Percentiles rank a stretch among this genome's conserved stretches.
These are phyloP conservation scores for Steinernema feltiae DNA, from an alignment of 1,140 invertebrate genomes.

Conservation along the genomic window DNA sequence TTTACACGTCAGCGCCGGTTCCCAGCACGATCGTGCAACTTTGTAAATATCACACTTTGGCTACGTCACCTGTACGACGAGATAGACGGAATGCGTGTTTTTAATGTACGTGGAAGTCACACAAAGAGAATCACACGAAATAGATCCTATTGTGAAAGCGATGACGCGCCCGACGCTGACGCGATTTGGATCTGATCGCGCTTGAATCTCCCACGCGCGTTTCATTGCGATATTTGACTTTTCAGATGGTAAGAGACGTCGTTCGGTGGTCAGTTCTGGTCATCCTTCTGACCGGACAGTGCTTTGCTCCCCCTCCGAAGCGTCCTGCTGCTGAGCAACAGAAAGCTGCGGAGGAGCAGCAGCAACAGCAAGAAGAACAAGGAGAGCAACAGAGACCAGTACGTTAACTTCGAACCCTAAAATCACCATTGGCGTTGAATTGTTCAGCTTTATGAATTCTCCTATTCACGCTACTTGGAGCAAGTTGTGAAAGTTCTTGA, in stretches of 20 bases:
- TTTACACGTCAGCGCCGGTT: neutral
- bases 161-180: neutral
- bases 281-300: neutral
- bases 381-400: slow-evolving; percentile 15
- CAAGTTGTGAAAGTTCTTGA: slow-evolving; percentile 55
- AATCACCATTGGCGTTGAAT: neutral
- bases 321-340: neutral
- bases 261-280: slow-evolving; percentile 1
- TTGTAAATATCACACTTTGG: slow-evolving; percentile 8
- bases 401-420: neutral
- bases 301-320: neutral
- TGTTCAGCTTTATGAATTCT: slow-evolving; percentile 50
- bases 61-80: neutral
- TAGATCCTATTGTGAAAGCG: neutral
- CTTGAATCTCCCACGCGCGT: neutral
- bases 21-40: neutral
- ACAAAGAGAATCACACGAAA: neutral
- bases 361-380: neutral
- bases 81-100: neutral
- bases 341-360: neutral
- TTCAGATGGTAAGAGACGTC: neutral
- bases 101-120: slow-evolving; percentile 10
- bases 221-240: no score
- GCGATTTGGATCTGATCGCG: neutral
- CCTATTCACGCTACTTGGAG: slow-evolving; percentile 57